These are phyloP conservation scores for Chironomus tepperi DNA, from an alignment of 1,140 invertebrate species.

Conservation along the genomic window DNA sequence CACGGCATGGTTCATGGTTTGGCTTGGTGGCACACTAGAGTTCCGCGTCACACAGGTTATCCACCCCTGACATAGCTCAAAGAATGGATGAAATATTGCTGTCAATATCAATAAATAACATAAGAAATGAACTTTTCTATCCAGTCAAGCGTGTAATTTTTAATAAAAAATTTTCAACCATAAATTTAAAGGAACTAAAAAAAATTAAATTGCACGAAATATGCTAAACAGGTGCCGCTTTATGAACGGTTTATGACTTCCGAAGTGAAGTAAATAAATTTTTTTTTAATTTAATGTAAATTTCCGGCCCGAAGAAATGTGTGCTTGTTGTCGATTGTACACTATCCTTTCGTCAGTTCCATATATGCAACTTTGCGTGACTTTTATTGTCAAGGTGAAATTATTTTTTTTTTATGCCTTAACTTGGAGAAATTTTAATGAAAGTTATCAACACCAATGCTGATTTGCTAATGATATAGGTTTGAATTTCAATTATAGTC, in stretches of 20 bases:
- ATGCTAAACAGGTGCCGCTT: slow-evolving; percentile 5
- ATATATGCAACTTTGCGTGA: slow-evolving; percentile 5
- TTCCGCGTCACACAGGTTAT: too few species aligned
- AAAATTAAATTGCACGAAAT: slow-evolving; percentile 14
- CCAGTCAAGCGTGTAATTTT: slow-evolving; percentile 1
- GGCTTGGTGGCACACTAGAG: not conserved
- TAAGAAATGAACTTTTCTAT: not conserved
- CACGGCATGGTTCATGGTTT: too few species aligned
- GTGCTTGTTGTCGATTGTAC: not conserved
- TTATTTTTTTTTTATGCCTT: too few species aligned
- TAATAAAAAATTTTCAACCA: not conserved
- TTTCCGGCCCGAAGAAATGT: not conserved
- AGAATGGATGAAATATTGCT: too few species aligned
- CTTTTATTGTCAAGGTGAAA: not conserved
- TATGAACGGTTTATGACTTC: slow-evolving; percentile 7
- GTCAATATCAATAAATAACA: not conserved
- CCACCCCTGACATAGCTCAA: too few species aligned
- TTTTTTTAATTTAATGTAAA: slow-evolving; percentile 10
- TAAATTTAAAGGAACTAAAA: not conserved
- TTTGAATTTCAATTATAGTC: too few species aligned
- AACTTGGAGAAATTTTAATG: too few species aligned
- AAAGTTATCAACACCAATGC: too few species aligned
- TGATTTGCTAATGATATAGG: too few species aligned
- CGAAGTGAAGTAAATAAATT: slow-evolving; percentile 2
- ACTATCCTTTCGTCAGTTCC: not conserved